Evolutionary conservation across 2,113 vertebrate genomes (phyloP), one percentile per base, ranked within the genome.

Genomic region (Hemicordylus capensis): DNA sequence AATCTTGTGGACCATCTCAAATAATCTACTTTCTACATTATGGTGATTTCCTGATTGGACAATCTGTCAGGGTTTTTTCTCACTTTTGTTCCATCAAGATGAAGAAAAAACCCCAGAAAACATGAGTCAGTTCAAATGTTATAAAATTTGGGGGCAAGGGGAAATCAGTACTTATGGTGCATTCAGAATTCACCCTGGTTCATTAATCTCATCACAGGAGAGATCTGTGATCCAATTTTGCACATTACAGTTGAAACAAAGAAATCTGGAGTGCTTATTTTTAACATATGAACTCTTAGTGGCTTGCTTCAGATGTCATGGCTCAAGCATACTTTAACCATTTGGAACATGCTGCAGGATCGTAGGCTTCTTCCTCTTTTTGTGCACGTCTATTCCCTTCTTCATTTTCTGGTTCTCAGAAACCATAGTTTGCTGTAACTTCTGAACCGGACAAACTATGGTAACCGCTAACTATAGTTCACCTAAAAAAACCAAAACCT

Each of bases 61-160:
- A 88, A 85, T 39, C 20, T 77, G 78, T 31, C 83, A 31, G 83
- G 79, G 87, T 90, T 75, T 89, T 81, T 54, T 89, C 69, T 91
- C 72, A 81, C 46, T 89, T 83, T 83, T 34, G 66, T 84, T 81
- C 4, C 39, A 48, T 85, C 46, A 72, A 86, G 91, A 87, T 20
- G 63, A 93, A 89, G 6, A 3, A 6, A 72, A 87, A 85, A 24
- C 84, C 72, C 66, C 48, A 86, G 73, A 76, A 90, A 6, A n/a
- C 2, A 69, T 61, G 85, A 54, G 37, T 81, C 67, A 51, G 22
- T 48, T 61, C 37, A 81, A 80, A 70, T 31, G 24, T 80, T 44
- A 48, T 28, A 34, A 58, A 76, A 69, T n/a, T n/a, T n/a, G n/a
- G n/a, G n/a, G 31, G 3, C 31, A 51, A 64, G n/a, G 46, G 54